Percentiles rank a stretch among this genome's conserved stretches.
Evolutionary conservation across 2,888 invertebrate genomes (phyloP).

Genomic region (Pantelozetes paolii): DNA sequence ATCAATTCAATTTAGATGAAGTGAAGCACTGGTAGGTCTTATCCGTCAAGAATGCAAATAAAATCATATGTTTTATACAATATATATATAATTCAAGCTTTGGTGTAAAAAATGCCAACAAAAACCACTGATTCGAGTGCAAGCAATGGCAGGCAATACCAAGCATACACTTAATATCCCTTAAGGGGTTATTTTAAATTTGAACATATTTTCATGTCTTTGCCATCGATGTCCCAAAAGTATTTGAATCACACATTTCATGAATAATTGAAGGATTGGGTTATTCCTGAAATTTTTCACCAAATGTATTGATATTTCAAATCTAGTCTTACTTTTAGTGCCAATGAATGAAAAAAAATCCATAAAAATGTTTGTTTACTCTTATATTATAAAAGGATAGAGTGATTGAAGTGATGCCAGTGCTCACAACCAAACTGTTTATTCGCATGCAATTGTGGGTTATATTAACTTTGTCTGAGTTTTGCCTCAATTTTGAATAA

Average conservation of each 20-base stretch:
- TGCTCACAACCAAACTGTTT: not conserved
- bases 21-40: not conserved
- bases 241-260: constrained; percentile 17
- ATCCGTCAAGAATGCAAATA: constrained; percentile 26
- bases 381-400: not conserved
- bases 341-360: not conserved
- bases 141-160: too few relatives aligned
- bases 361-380: constrained; percentile 22
- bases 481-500: not conserved
- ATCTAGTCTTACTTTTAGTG: not conserved
- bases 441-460: constrained; percentile 21
- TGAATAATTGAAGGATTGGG: constrained; percentile 24
- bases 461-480: not conserved
- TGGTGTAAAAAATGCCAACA: not conserved
- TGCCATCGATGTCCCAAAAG: constrained; percentile 25
- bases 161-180: constrained; percentile 13
- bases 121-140: not conserved
- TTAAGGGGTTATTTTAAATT: constrained; percentile 14
- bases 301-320: not conserved
- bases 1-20: constrained; percentile 11
- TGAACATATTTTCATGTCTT: constrained; percentile 23
- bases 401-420: not conserved
- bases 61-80: not conserved
- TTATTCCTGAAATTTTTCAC: not conserved
- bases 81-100: not conserved